Conservation (phyloP, 2,888 invertebrate species). For the Lithophane semibrunnea region DNA sequence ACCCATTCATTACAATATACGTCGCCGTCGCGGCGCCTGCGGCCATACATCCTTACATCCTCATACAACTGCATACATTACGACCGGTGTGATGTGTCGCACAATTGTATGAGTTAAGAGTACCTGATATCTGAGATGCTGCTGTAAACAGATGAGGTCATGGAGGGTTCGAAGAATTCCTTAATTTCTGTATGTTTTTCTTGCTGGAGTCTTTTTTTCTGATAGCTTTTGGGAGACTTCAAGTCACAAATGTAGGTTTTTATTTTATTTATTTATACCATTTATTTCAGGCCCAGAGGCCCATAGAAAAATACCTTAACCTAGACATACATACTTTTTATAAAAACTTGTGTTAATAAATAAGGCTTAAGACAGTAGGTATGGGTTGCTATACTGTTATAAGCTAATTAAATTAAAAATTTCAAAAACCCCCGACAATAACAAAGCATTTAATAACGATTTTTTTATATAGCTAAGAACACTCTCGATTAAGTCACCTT, state of each 20-base stretch:
- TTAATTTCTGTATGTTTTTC: not conserved
- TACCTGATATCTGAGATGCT: constrained; percentile 8
- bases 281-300: too few species aligned
- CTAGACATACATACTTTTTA: too few species aligned
- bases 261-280: too few species aligned
- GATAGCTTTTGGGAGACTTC: not conserved
- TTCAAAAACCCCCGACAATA: too few species aligned
- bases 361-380: not conserved
- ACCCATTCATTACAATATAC: constrained; percentile 46
- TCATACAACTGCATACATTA: constrained; percentile 47
- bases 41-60: constrained; percentile 31
- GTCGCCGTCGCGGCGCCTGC: constrained; percentile 43
- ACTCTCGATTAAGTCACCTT: too few species aligned
- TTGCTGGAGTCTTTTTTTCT: not conserved
- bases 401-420: too few species aligned
- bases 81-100: not conserved
- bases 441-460: too few species aligned
- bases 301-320: too few species aligned
- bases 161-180: not conserved
- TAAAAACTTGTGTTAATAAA: too few species aligned
- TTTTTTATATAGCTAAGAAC: too few species aligned
- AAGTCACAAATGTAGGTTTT: not conserved
- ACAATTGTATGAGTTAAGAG: constrained; percentile 29
- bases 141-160: constrained; percentile 28
- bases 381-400: not conserved